Percentiles rank a stretch among this genome's conserved stretches.
phyloP scores from a whole-genome alignment of 2,888 invertebrate species.

The Stenchaetothrips biformis region DNA sequence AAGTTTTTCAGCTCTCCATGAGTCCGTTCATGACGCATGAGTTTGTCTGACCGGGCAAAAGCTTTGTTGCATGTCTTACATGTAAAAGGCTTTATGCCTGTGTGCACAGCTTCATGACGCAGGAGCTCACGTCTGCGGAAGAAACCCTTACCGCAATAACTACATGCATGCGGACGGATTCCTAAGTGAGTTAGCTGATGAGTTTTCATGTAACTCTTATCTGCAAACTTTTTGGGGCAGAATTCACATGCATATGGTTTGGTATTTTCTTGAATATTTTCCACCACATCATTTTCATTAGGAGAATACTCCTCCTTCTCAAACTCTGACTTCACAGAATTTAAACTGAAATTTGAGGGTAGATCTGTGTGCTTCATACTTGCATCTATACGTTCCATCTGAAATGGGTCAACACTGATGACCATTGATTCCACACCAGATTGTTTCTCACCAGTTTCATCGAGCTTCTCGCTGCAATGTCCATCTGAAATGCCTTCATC shows the following conservation, averaged over 20 bases:
- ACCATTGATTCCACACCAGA: conserved; percentile 9
- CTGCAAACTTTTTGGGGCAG: conserved; percentile 28
- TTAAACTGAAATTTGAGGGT: not conserved
- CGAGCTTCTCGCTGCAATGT: not conserved
- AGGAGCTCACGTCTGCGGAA: conserved; percentile 28
- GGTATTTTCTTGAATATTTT: not conserved
- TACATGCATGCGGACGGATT: conserved; percentile 29
- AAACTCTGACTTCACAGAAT: not conserved
- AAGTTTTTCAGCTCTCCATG: conserved; percentile 26
- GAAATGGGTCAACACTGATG: not conserved
- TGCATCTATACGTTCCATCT: not conserved
- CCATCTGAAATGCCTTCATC: not conserved
- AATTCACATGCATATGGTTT: conserved; percentile 29
- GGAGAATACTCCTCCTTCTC: not conserved
- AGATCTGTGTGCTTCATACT: not conserved
- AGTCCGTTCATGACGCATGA: conserved; percentile 29
- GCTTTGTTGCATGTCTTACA: conserved; percentile 28
- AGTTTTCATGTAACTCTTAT: conserved; percentile 26
- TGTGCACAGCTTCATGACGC: conserved; percentile 31
- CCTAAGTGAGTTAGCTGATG: conserved; percentile 28
- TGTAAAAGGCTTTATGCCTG: conserved; percentile 29
- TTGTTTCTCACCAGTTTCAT: not conserved
- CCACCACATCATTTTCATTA: not conserved
- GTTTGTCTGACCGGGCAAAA: conserved; percentile 31
- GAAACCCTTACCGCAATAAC: conserved; percentile 30